Evolutionary conservation across 2,888 invertebrate species (phyloP).

Genomic region (Hetaerina titia): DNA sequence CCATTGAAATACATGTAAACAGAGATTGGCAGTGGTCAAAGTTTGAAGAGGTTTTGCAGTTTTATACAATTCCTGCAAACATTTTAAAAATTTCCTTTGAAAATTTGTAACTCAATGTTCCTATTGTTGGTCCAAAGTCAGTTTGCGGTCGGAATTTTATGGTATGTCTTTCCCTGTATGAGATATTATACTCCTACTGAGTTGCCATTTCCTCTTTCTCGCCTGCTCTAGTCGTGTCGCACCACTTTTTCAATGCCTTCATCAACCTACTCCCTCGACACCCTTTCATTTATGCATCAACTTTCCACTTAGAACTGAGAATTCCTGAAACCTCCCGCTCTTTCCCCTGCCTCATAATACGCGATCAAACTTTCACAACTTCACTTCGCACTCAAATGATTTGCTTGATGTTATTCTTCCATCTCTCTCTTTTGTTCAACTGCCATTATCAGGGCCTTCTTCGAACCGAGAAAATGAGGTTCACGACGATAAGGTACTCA

Average conservation of each 20-base stretch:
- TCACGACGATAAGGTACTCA: not conserved
- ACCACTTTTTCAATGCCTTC: not conserved
- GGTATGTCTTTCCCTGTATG: too few species aligned
- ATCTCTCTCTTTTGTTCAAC: not conserved
- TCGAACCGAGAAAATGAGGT: not conserved
- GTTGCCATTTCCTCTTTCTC: not conserved
- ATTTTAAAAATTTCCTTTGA: too few species aligned
- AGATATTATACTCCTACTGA: too few species aligned
- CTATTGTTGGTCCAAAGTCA: too few species aligned
- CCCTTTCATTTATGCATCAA: slow-evolving; percentile 28
- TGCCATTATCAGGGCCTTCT: not conserved
- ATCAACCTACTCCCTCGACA: not conserved
- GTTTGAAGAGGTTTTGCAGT: too few species aligned
- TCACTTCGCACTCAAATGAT: not conserved
- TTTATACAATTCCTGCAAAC: too few species aligned
- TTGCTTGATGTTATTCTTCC: not conserved
- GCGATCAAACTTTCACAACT: slow-evolving; percentile 29
- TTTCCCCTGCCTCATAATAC: not conserved
- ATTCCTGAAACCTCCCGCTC: not conserved
- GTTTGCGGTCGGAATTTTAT: too few species aligned
- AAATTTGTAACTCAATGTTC: too few species aligned
- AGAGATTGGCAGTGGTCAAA: too few species aligned
- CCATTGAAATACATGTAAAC: too few species aligned
- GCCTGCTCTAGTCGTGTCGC: not conserved
- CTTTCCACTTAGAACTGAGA: not conserved